Conservation (phyloP, 2,888 invertebrate species). For the Gerris lacustris region DNA sequence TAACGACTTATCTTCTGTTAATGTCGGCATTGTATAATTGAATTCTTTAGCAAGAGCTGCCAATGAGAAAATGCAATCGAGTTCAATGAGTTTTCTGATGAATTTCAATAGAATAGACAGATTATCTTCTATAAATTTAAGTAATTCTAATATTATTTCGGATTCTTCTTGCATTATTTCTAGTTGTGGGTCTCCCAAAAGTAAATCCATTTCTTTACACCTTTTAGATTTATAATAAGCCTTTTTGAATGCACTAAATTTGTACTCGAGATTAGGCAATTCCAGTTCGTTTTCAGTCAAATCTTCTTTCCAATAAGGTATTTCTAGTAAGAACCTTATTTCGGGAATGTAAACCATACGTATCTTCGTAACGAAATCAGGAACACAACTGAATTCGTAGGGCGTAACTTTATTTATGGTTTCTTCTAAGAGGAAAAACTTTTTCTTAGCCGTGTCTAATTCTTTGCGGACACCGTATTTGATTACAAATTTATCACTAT, state of each 20-base stretch:
- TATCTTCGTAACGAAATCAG: constrained; percentile 52
- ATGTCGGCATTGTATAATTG: constrained; percentile 51
- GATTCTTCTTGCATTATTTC: constrained; percentile 71
- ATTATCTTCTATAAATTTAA: constrained; percentile 49
- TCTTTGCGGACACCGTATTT: constrained; percentile 60
- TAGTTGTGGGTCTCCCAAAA: constrained; percentile 64
- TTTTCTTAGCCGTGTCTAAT: constrained; percentile 57
- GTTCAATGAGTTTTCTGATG: constrained; percentile 44
- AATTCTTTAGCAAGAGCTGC: constrained; percentile 52
- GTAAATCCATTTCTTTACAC: constrained; percentile 59
- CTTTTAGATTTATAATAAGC: constrained; percentile 59
- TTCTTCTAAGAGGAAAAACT: constrained; percentile 55
- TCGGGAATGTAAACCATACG: constrained; percentile 59
- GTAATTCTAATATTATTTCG: constrained; percentile 56
- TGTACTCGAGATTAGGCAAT: constrained; percentile 54
- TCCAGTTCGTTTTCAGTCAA: constrained; percentile 46
- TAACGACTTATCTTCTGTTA: constrained; percentile 47
- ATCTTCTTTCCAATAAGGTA: constrained; percentile 52
- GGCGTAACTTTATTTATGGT: constrained; percentile 59
- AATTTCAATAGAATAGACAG: constrained; percentile 24
- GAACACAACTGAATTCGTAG: constrained; percentile 54
- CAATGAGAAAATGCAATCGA: constrained; percentile 58
- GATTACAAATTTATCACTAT: constrained; percentile 56
- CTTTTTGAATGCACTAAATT: constrained; percentile 36
- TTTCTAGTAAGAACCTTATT: constrained; percentile 63